Conservation (phyloP, 1,140 invertebrate species). For the Antheraea mylitta region DNA sequence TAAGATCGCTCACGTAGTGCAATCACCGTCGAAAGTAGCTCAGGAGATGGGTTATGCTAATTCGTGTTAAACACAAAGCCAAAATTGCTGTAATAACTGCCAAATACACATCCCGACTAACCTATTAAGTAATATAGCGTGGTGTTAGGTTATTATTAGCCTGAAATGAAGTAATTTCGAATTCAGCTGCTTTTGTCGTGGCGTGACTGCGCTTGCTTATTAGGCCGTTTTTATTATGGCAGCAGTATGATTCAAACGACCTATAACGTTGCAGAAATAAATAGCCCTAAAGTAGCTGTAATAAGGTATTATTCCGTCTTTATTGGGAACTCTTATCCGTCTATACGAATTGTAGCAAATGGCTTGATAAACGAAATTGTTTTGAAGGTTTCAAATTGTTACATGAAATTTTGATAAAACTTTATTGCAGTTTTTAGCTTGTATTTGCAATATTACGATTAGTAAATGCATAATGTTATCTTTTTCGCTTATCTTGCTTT, state of each 20-base stretch:
- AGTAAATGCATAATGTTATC: too few species aligned
- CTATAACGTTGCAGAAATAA: constrained; percentile 1
- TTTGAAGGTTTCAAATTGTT: neutral
- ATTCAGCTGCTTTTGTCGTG: neutral
- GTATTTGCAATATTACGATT: neutral
- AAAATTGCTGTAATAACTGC: neutral
- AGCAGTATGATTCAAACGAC: neutral
- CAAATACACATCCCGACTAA: neutral
- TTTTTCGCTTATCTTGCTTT: too few species aligned
- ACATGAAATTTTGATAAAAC: neutral
- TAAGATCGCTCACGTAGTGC: neutral
- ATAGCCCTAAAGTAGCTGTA: constrained; percentile 5
- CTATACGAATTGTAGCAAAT: neutral
- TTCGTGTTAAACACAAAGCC: neutral
- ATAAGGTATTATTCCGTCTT: constrained; percentile 6
- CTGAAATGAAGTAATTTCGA: constrained; percentile 9
- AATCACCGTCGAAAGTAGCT: neutral
- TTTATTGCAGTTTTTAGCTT: neutral
- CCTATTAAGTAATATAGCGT: constrained; percentile 1
- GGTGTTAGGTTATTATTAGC: neutral
- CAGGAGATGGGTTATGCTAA: neutral
- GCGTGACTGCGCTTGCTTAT: neutral
- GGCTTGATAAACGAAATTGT: neutral
- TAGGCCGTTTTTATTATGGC: neutral
- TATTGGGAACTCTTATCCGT: neutral